phyloP scores from a whole-genome alignment of 2,888 invertebrate genomes.

The Scaptomyza parva region DNA sequence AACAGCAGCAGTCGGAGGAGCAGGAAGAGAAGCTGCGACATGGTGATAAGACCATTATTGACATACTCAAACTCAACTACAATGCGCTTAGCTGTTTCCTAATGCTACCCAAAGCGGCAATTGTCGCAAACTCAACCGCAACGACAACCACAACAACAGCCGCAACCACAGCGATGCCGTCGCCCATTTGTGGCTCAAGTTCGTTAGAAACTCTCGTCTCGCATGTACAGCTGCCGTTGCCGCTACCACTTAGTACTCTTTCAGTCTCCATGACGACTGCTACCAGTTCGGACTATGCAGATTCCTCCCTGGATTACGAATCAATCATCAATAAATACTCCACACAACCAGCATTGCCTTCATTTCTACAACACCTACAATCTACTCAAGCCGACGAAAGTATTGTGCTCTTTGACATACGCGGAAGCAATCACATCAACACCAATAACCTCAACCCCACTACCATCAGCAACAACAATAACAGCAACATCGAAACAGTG shows the following conservation, averaged over 20 bases:
- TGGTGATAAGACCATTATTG: slow-evolving; percentile 80
- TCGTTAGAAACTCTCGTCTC: slow-evolving; percentile 76
- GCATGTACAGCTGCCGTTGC: slow-evolving; percentile 49
- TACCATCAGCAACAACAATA: slow-evolving; percentile 4
- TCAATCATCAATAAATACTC: slow-evolving; percentile 58
- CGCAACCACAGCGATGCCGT: slow-evolving; percentile 9
- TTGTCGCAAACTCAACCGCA: slow-evolving; percentile 29
- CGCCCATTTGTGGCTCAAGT: slow-evolving; percentile 67
- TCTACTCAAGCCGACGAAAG: slow-evolving; percentile 64
- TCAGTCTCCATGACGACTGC: slow-evolving; percentile 56
- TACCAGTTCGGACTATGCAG: slow-evolving; percentile 48
- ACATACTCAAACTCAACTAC: slow-evolving; percentile 80
- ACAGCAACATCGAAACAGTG: slow-evolving; percentile 5
- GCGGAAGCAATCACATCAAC: slow-evolving; percentile 56
- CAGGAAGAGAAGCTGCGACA: slow-evolving; percentile 58
- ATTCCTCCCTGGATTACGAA: slow-evolving; percentile 55
- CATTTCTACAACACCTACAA: slow-evolving; percentile 71
- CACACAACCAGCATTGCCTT: slow-evolving; percentile 42
- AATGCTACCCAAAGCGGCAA: slow-evolving; percentile 74
- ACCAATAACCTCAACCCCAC: background rate
- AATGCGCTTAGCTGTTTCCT: slow-evolving; percentile 82
- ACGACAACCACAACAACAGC: slow-evolving; percentile 24
- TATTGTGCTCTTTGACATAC: slow-evolving; percentile 82
- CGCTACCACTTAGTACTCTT: slow-evolving; percentile 47
- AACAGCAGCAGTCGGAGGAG: slow-evolving; percentile 13